A percentile compares a stretch with the other conserved stretches of the same genome.
Conservation (phyloP, 1,140 invertebrate genomes). For the Pseudomyrmex dendroicus region DNA sequence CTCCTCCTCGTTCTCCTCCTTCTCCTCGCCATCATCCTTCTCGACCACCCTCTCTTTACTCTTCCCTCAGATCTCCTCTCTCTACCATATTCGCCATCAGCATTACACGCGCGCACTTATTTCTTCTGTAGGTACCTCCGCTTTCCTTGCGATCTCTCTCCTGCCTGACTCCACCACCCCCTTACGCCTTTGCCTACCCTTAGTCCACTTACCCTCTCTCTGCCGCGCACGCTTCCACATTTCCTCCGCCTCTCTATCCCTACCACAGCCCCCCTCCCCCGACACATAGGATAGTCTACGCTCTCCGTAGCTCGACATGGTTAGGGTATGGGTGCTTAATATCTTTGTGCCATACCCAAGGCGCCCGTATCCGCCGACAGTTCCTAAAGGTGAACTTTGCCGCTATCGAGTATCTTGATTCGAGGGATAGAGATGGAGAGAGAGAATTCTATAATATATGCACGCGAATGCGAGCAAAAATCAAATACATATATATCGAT, state of each 20-base stretch:
- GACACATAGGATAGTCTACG: slow-evolving; percentile 58
- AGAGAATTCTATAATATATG: neutral
- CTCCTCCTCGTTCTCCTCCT: slow-evolving; percentile 55
- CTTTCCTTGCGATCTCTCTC: slow-evolving; percentile 76
- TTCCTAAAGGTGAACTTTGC: slow-evolving; percentile 64
- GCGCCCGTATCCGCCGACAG: slow-evolving; percentile 65
- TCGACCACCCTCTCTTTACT: slow-evolving; percentile 61
- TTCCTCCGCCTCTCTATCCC: slow-evolving; percentile 63
- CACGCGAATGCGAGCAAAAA: slow-evolving; percentile 8
- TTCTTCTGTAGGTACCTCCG: slow-evolving; percentile 82
- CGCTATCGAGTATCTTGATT: slow-evolving; percentile 28
- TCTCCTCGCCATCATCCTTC: slow-evolving; percentile 15
- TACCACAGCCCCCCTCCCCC: slow-evolving; percentile 12
- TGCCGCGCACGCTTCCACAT: slow-evolving; percentile 46
- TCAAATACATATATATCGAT: neutral
- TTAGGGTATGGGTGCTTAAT: slow-evolving; percentile 73
- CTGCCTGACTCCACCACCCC: slow-evolving; percentile 54
- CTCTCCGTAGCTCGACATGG: slow-evolving; percentile 64
- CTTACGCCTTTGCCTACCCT: slow-evolving; percentile 55
- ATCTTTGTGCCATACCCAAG: slow-evolving; percentile 72
- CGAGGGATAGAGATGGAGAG: slow-evolving; percentile 42
- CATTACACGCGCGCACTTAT: slow-evolving; percentile 83
- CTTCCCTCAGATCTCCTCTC: slow-evolving; percentile 75
- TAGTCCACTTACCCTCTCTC: slow-evolving; percentile 38
- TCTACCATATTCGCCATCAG: slow-evolving; percentile 83